These are phyloP conservation scores for Atherinomorus stipes DNA, from an alignment of 2,113 vertebrate genomes.

Conservation along the genomic window DNA sequence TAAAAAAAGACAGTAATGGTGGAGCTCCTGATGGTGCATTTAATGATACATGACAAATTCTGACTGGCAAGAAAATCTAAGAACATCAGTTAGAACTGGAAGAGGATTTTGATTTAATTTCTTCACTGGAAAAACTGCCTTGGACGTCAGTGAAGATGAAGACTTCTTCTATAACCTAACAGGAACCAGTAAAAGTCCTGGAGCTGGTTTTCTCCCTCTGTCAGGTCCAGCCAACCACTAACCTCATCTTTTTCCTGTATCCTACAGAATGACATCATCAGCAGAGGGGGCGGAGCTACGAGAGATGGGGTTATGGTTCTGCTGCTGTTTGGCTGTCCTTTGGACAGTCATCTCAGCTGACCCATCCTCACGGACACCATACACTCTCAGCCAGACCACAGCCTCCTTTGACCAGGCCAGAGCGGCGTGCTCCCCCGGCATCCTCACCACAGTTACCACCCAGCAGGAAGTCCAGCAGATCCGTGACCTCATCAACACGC, in stretches of 20 bases:
- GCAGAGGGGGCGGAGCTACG: slow-evolving; percentile 13
- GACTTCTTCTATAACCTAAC: too few species aligned
- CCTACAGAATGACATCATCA: slow-evolving; percentile 6
- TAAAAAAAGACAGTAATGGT: too few species aligned
- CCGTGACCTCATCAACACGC: slow-evolving; percentile 8
- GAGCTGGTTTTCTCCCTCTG: too few species aligned
- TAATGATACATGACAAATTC: too few species aligned
- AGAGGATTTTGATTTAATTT: too few species aligned
- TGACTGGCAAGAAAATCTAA: too few species aligned
- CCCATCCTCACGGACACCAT: not conserved
- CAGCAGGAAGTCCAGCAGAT: slow-evolving; percentile 53
- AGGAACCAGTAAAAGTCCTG: too few species aligned
- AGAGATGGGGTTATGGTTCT: slow-evolving; percentile 36
- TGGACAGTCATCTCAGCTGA: slow-evolving; percentile 24
- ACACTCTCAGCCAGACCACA: slow-evolving; percentile 16
- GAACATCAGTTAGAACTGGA: too few species aligned
- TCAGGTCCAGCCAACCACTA: not conserved
- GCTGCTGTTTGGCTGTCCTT: slow-evolving; percentile 45
- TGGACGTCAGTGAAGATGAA: too few species aligned
- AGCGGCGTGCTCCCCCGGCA: slow-evolving; percentile 40
- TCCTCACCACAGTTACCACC: slow-evolving; percentile 69
- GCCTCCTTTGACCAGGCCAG: slow-evolving; percentile 59
- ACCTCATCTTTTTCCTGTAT: not conserved
- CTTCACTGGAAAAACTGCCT: too few species aligned
- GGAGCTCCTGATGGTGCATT: too few species aligned